Percentiles rank a stretch among this genome's conserved stretches.
These are phyloP conservation scores for Lamprotornis superbus DNA, from an alignment of 2,113 vertebrate genomes.

Conservation along the genomic window DNA sequence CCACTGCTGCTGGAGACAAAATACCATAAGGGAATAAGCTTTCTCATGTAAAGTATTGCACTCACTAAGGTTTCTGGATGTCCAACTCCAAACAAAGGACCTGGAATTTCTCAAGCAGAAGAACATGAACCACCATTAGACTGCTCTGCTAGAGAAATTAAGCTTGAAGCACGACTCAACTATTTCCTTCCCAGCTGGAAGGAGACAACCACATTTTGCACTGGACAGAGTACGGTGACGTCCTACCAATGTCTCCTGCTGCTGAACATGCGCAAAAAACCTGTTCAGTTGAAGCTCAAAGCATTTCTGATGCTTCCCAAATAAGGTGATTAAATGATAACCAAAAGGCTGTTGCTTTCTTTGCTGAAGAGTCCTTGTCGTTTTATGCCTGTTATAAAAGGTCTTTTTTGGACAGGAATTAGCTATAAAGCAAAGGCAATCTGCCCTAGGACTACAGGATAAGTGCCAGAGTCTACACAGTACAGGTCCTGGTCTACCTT, in stretches of 20 bases:
- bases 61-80: background rate
- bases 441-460: background rate
- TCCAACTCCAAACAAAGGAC: background rate
- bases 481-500: background rate
- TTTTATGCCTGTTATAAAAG: background rate
- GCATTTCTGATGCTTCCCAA: background rate
- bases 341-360: background rate
- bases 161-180: background rate
- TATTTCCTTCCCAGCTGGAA: background rate
- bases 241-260: background rate
- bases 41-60: background rate
- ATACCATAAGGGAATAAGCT: accelerated
- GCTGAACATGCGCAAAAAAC: background rate
- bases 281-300: background rate
- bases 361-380: background rate
- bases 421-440: background rate
- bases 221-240: background rate
- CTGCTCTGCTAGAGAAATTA: background rate
- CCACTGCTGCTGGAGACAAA: background rate
- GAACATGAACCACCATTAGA: background rate
- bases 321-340: background rate
- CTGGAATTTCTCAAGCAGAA: background rate
- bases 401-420: background rate
- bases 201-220: background rate
- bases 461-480: background rate